Conservation (phyloP, 2,113 vertebrate genomes). For the Tiliqua scincoides region DNA sequence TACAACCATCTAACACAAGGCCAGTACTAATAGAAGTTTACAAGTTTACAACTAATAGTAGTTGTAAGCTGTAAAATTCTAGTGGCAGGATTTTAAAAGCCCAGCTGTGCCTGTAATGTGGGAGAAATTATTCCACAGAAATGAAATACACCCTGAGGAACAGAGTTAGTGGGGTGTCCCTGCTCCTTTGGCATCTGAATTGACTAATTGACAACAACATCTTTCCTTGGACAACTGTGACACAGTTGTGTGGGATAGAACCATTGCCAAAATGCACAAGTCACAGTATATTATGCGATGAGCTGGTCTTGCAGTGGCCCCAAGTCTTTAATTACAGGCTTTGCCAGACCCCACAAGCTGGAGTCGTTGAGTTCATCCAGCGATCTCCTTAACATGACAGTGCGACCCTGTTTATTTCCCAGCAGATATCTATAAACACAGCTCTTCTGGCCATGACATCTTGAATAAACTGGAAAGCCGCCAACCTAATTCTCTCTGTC, state of each 20-base stretch:
- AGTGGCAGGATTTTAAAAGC: not conserved
- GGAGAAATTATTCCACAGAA: not conserved
- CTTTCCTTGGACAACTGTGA: not conserved
- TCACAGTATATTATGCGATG: not conserved
- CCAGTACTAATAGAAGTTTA: not conserved
- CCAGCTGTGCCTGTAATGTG: not conserved
- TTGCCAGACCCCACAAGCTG: not conserved
- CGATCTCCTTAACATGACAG: not conserved
- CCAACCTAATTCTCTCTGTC: not conserved
- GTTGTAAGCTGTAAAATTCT: too few species aligned
- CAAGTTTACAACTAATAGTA: not conserved
- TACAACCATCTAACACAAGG: not conserved
- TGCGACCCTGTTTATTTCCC: not conserved
- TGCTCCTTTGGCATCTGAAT: not conserved
- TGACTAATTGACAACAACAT: not conserved
- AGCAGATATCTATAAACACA: not conserved
- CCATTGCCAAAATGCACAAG: not conserved
- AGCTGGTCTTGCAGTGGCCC: not conserved
- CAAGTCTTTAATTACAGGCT: not conserved
- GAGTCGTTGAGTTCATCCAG: conserved; percentile 11
- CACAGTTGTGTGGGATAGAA: not conserved
- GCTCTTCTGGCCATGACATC: conserved; percentile 4
- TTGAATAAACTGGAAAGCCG: not conserved
- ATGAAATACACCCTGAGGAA: not conserved
- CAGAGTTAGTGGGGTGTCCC: not conserved